phyloP scores from a whole-genome alignment of 2,113 vertebrate genomes.

The Lota lota region DNA sequence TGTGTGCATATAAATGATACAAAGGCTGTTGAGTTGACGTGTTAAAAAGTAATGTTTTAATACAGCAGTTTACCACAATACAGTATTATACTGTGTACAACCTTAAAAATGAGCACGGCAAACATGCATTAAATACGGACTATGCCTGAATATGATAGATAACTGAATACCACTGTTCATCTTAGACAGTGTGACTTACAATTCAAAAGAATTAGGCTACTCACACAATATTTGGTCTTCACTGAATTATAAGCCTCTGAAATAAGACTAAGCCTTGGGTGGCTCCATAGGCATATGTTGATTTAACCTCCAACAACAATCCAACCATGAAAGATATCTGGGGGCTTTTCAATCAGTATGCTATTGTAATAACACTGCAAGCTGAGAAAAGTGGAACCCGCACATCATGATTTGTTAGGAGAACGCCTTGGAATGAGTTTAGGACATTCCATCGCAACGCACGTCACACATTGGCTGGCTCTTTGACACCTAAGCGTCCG shows the following conservation, averaged over 20 bases:
- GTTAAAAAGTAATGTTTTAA: slow-evolving; percentile 66
- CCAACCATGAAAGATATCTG: too few species aligned
- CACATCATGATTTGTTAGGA: too few species aligned
- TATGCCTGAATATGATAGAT: slow-evolving; percentile 23
- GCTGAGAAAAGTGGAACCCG: too few species aligned
- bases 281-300: too few species aligned
- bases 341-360: too few species aligned
- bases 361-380: too few species aligned
- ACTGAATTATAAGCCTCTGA: slow-evolving; percentile 18
- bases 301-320: too few species aligned
- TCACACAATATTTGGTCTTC: slow-evolving; percentile 19
- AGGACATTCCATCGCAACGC: too few species aligned
- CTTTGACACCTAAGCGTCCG: too few species aligned
- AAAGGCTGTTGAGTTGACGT: background rate
- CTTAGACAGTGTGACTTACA: slow-evolving; percentile 18
- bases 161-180: slow-evolving; percentile 37
- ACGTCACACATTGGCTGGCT: too few species aligned
- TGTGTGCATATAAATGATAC: background rate
- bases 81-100: slow-evolving; percentile 51
- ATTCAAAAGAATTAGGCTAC: slow-evolving; percentile 3
- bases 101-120: slow-evolving; percentile 51
- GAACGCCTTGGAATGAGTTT: too few species aligned
- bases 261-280: too few species aligned
- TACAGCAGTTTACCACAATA: slow-evolving; percentile 56
- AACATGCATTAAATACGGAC: slow-evolving; percentile 31